Conservation (phyloP, 2,113 vertebrate genomes). For the Opisthocomus hoazin region DNA sequence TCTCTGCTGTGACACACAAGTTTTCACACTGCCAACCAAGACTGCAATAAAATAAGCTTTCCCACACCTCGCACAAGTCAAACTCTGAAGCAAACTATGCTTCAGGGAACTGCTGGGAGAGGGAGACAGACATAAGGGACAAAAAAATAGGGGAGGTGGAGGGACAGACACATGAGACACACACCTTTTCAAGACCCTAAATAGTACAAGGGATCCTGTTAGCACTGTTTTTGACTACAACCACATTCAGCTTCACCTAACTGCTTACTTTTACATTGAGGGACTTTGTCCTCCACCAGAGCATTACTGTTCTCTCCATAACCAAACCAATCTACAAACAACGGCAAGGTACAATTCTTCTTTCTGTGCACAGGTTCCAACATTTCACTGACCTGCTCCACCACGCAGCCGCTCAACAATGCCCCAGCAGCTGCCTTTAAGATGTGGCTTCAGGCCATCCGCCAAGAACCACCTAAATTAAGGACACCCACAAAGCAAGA, state of each 20-base stretch:
- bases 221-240: not conserved
- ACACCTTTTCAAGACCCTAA: not conserved
- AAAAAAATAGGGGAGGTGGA: not conserved
- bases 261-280: not conserved
- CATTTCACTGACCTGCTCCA: not conserved
- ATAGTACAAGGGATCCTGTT: rapidly evolving
- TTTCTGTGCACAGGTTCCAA: not conserved
- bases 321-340: not conserved
- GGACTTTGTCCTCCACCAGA: not conserved
- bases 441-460: not conserved
- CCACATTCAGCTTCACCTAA: not conserved
- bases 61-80: not conserved
- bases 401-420: not conserved
- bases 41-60: not conserved
- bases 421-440: rapidly evolving
- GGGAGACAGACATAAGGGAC: not conserved
- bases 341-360: not conserved
- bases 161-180: too few relatives aligned
- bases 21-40: not conserved
- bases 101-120: not conserved
- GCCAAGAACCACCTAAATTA: not conserved
- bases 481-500: not conserved
- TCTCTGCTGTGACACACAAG: not conserved
- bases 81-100: not conserved
- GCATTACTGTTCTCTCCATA: not conserved